Conservation (phyloP, 2,888 invertebrate genomes). For the Patella caerulea region DNA sequence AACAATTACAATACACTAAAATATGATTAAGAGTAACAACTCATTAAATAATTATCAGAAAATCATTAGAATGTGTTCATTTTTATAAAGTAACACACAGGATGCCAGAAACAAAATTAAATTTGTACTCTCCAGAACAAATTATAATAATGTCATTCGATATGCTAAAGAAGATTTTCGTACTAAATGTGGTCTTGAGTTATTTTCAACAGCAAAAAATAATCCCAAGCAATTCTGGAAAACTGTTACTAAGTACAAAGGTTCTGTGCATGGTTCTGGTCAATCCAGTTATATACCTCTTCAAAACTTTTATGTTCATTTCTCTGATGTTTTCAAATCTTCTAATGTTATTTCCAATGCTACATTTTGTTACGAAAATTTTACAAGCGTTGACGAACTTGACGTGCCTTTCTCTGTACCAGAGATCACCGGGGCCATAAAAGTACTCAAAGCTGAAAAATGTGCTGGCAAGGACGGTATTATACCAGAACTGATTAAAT, state of each 20-base stretch:
- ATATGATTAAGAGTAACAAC: no score
- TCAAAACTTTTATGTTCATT: no score
- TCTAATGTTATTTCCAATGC: no score
- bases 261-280: no score
- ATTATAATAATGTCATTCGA: background rate
- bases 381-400: background rate
- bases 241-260: background rate
- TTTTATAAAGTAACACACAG: background rate
- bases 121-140: background rate
- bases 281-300: background rate
- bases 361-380: background rate
- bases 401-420: constrained; percentile 1
- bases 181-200: background rate
- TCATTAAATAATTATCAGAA: no score
- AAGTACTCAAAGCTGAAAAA: no score
- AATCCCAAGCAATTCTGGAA: constrained; percentile 1
- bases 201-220: background rate
- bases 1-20: no score
- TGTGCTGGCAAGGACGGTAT: no score
- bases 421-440: background rate
- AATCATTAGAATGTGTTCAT: no score
- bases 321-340: background rate
- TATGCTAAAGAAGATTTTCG: background rate
- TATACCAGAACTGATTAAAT: no score
- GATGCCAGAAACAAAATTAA: background rate